A percentile compares a stretch with the other conserved stretches of the same genome.
Evolutionary conservation across 2,888 invertebrate species (phyloP).

Genomic region (Ypsolopha scabrella): DNA sequence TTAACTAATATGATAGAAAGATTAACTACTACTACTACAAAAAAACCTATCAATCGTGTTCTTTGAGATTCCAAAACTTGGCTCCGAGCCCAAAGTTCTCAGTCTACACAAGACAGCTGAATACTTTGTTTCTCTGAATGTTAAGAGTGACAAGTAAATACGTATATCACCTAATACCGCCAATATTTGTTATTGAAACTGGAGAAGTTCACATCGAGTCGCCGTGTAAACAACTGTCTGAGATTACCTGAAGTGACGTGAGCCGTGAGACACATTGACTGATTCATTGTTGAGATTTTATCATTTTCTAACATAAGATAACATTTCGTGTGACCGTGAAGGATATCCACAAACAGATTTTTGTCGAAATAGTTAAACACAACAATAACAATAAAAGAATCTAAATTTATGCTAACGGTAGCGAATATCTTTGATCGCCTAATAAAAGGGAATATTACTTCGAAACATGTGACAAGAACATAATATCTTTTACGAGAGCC

Average conservation of each 20-base stretch:
- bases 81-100: too few relatives aligned
- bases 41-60: too few relatives aligned
- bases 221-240: neutral
- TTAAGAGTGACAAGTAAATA: too few relatives aligned
- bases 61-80: too few relatives aligned
- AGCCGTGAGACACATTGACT: neutral
- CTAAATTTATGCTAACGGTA: neutral
- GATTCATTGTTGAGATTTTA: neutral
- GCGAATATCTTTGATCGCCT: neutral
- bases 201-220: neutral
- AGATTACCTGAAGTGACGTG: neutral
- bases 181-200: too few relatives aligned
- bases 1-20: too few relatives aligned
- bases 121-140: too few relatives aligned
- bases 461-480: neutral
- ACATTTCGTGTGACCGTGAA: neutral
- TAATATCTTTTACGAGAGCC: neutral
- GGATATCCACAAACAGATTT: neutral
- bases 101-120: too few relatives aligned
- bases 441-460: neutral
- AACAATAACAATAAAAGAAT: neutral
- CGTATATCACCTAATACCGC: too few relatives aligned
- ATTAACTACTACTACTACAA: too few relatives aligned
- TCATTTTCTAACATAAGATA: neutral
- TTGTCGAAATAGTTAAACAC: neutral